Evolutionary conservation across 92 coral and sea anemone species (phyloP).

Genomic region (Phenganax stokvisi): DNA sequence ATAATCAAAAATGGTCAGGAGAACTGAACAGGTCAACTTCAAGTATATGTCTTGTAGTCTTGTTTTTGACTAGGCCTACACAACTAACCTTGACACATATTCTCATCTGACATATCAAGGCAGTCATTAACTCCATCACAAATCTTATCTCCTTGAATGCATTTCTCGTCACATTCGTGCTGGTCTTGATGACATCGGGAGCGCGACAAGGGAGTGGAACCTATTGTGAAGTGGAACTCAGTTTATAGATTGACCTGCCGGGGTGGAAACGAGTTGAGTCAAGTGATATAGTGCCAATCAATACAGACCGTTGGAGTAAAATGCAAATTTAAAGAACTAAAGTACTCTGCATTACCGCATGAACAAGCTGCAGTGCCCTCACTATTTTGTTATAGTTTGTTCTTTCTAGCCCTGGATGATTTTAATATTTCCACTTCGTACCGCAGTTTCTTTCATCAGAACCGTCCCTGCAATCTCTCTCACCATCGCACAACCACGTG

Average conservation of each 20-base stretch:
- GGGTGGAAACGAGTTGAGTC: neutral
- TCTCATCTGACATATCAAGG: constrained; percentile 22
- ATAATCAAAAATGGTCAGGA: neutral
- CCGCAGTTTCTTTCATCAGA: constrained; percentile 39
- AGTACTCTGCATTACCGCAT: no score
- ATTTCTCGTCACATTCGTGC: constrained; percentile 29
- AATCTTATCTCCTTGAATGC: constrained; percentile 19
- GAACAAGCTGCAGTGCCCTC: no score
- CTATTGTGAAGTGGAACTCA: neutral
- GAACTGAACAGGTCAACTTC: neutral
- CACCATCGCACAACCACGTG: constrained; percentile 31
- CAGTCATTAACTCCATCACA: constrained; percentile 37
- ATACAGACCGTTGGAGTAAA: no score
- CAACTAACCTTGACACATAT: constrained; percentile 18
- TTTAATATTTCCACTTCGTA: neutral
- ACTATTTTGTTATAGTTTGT: no score
- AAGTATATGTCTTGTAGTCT: neutral
- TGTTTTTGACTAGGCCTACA: neutral
- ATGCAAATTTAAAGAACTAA: no score
- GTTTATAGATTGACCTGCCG: neutral
- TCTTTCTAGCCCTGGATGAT: no score
- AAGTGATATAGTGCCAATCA: no score
- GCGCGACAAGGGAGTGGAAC: constrained; percentile 4
- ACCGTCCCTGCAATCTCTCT: constrained; percentile 36
- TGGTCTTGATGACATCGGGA: constrained; percentile 38